Conservation (phyloP, 2,113 vertebrate genomes). For the Podarcis cretensis region DNA sequence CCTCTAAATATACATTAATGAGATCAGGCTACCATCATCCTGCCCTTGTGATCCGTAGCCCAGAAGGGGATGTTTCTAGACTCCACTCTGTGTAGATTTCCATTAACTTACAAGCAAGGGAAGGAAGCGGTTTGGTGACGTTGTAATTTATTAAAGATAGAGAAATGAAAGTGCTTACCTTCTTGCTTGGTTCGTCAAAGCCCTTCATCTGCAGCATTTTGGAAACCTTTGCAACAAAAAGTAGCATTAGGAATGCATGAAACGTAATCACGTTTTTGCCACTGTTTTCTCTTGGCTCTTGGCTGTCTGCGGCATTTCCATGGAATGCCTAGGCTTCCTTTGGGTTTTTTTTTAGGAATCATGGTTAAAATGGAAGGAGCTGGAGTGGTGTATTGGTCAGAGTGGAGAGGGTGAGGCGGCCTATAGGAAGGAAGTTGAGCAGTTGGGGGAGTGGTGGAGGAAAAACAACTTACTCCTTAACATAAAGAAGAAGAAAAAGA, state of each 20-base stretch:
- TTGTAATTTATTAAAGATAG: neutral
- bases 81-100: slow-evolving; percentile 48
- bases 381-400: too few species aligned
- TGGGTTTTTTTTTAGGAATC: neutral
- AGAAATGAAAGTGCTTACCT: neutral
- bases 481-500: too few species aligned
- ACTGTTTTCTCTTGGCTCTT: neutral
- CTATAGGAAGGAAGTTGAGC: too few species aligned
- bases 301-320: neutral
- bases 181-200: neutral
- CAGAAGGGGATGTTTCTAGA: slow-evolving; percentile 25
- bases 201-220: neutral
- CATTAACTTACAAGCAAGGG: slow-evolving; percentile 2
- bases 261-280: neutral
- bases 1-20: slow-evolving; percentile 53
- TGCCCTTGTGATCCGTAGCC: slow-evolving; percentile 38
- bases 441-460: too few species aligned
- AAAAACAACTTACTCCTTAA: too few species aligned
- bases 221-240: neutral
- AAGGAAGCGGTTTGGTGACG: neutral
- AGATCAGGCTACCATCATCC: slow-evolving; percentile 47
- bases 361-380: neutral
- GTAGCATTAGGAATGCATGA: neutral
- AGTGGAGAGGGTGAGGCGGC: too few species aligned
- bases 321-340: neutral